Evolutionary conservation across 2,113 vertebrate species (phyloP), one percentile per base, ranked within the genome.

Genomic region (Meles meles): DNA sequence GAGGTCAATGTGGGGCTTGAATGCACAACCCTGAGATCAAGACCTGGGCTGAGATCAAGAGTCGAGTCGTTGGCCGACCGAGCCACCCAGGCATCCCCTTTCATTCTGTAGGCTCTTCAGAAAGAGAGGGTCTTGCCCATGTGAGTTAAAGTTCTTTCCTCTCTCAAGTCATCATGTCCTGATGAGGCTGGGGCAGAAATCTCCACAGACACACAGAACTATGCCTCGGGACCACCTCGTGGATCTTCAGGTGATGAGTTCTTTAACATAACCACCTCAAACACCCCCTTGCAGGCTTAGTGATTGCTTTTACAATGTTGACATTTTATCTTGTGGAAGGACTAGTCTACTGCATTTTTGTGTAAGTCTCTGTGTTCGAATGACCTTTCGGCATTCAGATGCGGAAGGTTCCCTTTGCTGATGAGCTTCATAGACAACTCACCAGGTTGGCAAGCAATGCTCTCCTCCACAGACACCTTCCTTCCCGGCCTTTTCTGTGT

Each of bases 211-310:
- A 21, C 9, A 4, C 6, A 39, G 13, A 55, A 21, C 25, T 15
- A 20, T 23, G 5, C 12, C 27, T n/a, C 3, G 9, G 23, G 2
- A 52, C 39, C 6, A 27, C 6, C 8, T 88, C 1, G 0, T 49
- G 1, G 55, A 37, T 74, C 14, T 20, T 31, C 7, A 18, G 52
- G 49, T 44, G 23, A 34, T 25, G 21, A 17, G 4, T 71, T 42
- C 31, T 34, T 29, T 9, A 4, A 6, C 4, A 15, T 13, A 1
- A 5, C 7, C 14, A 5, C 17, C 27, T 57, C 17, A 6, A 21
- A 47, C 10, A 61, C 39, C 63, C 63, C 34, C 17, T 80, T 80
- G 29, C 3, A 4, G 42, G 11, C 13, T 63, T 49, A 27, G 13
- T 27, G 11, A 10, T 2, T 9, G 63, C n/a, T 13, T 61, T 11